phyloP scores from a whole-genome alignment of 2,797 vertebrate species.

The Eospalax fontanierii region DNA sequence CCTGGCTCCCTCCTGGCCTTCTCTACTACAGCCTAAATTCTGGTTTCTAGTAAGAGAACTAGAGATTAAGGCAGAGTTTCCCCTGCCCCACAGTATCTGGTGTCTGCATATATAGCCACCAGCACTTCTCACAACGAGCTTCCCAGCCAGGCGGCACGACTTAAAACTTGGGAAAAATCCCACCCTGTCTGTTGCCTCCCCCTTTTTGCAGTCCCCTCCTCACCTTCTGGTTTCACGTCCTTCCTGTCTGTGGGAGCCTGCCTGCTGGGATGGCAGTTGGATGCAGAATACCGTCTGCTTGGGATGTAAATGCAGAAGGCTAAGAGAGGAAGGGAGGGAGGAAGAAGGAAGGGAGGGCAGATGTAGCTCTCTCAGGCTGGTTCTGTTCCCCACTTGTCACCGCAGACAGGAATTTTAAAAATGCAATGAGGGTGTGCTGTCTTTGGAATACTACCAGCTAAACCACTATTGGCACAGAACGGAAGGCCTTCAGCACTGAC shows the following conservation, averaged over 20 bases:
- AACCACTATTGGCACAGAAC: background rate
- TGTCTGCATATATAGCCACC: background rate
- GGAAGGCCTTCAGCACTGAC: background rate
- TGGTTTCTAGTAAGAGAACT: background rate
- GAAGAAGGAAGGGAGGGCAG: conserved; percentile 29
- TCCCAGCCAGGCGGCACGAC: conserved; percentile 37
- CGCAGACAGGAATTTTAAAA: conserved; percentile 62
- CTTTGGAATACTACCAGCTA: conserved; percentile 49
- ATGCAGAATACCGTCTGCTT: conserved; percentile 70
- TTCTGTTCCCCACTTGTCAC: background rate
- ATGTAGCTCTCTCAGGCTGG: conserved; percentile 62
- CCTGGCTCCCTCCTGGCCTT: background rate
- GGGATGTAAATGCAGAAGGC: conserved; percentile 74
- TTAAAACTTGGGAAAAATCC: background rate
- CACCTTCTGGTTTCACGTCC: conserved; percentile 38
- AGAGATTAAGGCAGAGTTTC: background rate
- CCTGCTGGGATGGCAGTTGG: conserved; percentile 41
- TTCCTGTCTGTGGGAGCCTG: conserved; percentile 62
- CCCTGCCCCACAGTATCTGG: background rate
- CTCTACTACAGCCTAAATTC: background rate
- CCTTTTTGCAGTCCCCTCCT: background rate
- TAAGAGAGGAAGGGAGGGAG: background rate
- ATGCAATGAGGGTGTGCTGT: background rate
- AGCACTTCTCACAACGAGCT: conserved; percentile 27
- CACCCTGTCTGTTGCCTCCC: background rate